Conservation (phyloP, 2,797 vertebrate species). For the Leucoraja ocellata region DNA sequence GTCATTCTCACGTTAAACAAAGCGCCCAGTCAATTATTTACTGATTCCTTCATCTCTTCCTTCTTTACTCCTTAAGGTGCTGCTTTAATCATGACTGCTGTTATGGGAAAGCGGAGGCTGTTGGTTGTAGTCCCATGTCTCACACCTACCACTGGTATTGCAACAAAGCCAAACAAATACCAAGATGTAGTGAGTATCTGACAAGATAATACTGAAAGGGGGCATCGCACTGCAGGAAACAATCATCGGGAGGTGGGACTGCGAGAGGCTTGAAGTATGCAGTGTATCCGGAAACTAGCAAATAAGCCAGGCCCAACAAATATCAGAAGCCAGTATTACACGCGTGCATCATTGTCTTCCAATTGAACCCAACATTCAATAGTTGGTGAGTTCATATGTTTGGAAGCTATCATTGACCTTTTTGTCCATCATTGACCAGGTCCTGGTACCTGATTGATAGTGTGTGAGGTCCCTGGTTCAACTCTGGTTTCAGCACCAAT, state of each 20-base stretch:
- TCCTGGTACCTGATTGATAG: too few species aligned
- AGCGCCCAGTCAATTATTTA: background rate
- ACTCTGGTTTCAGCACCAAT: too few species aligned
- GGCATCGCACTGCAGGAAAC: background rate
- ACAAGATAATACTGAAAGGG: background rate
- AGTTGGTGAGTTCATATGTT: too few species aligned
- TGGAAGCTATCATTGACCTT: background rate
- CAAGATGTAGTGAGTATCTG: background rate
- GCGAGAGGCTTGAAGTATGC: background rate
- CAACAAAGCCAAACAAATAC: background rate
- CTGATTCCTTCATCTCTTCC: background rate
- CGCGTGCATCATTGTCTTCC: background rate
- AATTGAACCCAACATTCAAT: background rate
- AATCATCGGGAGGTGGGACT: background rate
- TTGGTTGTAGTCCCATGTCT: background rate
- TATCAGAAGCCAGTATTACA: too few species aligned
- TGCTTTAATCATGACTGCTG: background rate
- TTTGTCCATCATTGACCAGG: too few species aligned
- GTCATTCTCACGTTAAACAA: background rate
- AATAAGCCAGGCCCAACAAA: background rate
- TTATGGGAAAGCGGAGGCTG: background rate
- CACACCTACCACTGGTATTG: background rate
- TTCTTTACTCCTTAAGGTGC: background rate
- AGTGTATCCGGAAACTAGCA: background rate
- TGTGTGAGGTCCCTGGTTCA: too few species aligned